A percentile compares a stretch with the other conserved stretches of the same genome.
phyloP scores from a whole-genome alignment of 2,888 invertebrate genomes.

The Argyresthia goedartella region DNA sequence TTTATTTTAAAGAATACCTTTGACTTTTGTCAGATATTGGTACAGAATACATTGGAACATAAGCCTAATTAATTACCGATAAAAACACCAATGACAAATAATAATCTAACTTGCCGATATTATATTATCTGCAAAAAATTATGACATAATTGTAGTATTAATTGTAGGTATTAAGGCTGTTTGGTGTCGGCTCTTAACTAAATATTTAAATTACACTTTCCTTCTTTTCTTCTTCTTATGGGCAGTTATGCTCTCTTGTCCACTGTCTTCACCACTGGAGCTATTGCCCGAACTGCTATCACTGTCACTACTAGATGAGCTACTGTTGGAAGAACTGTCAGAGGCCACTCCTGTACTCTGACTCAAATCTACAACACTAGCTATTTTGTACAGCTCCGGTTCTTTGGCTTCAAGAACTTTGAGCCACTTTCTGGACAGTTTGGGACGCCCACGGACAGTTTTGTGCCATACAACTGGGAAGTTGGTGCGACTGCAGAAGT shows the following conservation, averaged over 20 bases:
- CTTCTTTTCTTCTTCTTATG: constrained; percentile 84
- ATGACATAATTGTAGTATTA: too few relatives aligned
- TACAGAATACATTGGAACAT: too few relatives aligned
- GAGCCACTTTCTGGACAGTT: constrained; percentile 94
- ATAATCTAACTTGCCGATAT: too few relatives aligned
- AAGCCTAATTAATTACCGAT: too few relatives aligned
- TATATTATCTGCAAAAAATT: too few relatives aligned
- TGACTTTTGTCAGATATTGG: too few relatives aligned
- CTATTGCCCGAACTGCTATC: constrained; percentile 63
- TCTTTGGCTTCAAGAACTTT: constrained; percentile 78
- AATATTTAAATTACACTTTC: constrained; percentile 38
- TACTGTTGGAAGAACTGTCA: constrained; percentile 92
- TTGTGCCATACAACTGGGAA: constrained; percentile 99
- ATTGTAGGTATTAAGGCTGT: constrained; percentile 21
- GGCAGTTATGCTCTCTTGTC: constrained; percentile 89
- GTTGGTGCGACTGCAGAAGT: constrained; percentile 96
- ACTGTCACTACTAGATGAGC: constrained; percentile 80
- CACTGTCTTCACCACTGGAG: constrained; percentile 81
- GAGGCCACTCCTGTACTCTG: constrained; percentile 93
- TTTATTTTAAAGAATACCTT: too few relatives aligned
- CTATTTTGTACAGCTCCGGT: constrained; percentile 81
- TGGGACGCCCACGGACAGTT: constrained; percentile 94
- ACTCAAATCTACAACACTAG: constrained; percentile 87
- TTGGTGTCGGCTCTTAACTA: constrained; percentile 16
- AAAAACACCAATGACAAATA: too few relatives aligned